Evolutionary conservation across 2,888 invertebrate species (phyloP).

Genomic region (Syrista parreyssii): DNA sequence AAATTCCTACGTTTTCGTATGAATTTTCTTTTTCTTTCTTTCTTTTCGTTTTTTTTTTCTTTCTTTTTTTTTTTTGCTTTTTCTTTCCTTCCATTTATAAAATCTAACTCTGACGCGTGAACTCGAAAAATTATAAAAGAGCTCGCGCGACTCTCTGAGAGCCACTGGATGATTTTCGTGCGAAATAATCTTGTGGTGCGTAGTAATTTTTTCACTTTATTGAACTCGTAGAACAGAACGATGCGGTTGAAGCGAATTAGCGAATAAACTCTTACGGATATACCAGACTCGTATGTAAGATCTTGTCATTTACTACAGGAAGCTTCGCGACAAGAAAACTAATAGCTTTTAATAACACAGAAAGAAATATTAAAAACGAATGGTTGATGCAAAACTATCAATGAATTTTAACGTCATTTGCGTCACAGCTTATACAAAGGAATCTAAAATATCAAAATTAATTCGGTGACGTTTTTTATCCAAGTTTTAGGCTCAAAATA

Average conservation of each 20-base stretch:
- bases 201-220: neutral
- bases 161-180: neutral
- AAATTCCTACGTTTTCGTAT: neutral
- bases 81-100: constrained; percentile 12
- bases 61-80: constrained; percentile 10
- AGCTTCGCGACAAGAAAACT: no score
- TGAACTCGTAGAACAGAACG: neutral
- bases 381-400: constrained; percentile 1
- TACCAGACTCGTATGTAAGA: no score
- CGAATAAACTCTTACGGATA: no score
- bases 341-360: neutral
- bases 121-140: neutral
- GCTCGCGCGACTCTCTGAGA: neutral
- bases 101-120: neutral
- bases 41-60: constrained; percentile 9
- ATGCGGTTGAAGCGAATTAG: neutral
- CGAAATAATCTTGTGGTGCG: neutral
- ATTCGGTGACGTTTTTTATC: no score
- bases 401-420: neutral
- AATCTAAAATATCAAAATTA: no score
- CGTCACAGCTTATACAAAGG: no score
- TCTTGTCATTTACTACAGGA: no score
- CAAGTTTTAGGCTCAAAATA: no score
- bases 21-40: constrained; percentile 9
- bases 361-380: constrained; percentile 26